A percentile compares a stretch with the other conserved stretches of the same genome.
phyloP scores from a whole-genome alignment of 2,888 invertebrate genomes.

The Xanthia togata region DNA sequence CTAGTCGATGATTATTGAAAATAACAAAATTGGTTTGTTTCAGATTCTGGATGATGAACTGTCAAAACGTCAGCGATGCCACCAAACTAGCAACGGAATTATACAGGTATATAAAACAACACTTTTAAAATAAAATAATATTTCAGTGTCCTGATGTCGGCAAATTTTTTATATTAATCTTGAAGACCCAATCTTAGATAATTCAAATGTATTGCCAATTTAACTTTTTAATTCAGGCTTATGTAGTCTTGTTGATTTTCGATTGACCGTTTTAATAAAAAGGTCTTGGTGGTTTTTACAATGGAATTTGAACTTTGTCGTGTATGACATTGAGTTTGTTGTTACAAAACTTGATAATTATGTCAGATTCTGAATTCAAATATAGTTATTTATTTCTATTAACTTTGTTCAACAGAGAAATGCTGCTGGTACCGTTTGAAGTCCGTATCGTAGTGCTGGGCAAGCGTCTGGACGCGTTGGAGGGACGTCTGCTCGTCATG shows the following conservation, averaged over 20 bases:
- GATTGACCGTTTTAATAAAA: too few species aligned
- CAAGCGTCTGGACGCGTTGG: conserved; percentile 96
- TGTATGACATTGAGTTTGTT: too few species aligned
- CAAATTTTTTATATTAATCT: background rate
- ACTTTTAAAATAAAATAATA: background rate
- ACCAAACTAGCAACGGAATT: conserved; percentile 99
- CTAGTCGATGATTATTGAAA: too few species aligned
- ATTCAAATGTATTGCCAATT: background rate
- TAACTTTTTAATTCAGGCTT: background rate
- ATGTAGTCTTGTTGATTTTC: too few species aligned
- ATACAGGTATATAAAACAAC: conserved; percentile 93
- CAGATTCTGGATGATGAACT: conserved; percentile 99
- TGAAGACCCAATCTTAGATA: background rate
- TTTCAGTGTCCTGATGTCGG: background rate
- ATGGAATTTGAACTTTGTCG: background rate
- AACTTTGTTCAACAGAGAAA: conserved; percentile 80
- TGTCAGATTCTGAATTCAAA: background rate
- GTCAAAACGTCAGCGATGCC: conserved; percentile 98
- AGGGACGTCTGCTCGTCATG: conserved; percentile 97
- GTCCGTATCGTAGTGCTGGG: conserved; percentile 99
- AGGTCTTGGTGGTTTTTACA: too few species aligned
- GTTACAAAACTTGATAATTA: background rate
- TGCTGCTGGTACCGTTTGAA: conserved; percentile 97
- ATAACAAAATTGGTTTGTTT: conserved; percentile 35
- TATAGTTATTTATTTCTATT: background rate